Percentiles rank a stretch among this genome's conserved stretches.
Conservation (phyloP, 2,888 invertebrate genomes). For the Drosophila greeni region DNA sequence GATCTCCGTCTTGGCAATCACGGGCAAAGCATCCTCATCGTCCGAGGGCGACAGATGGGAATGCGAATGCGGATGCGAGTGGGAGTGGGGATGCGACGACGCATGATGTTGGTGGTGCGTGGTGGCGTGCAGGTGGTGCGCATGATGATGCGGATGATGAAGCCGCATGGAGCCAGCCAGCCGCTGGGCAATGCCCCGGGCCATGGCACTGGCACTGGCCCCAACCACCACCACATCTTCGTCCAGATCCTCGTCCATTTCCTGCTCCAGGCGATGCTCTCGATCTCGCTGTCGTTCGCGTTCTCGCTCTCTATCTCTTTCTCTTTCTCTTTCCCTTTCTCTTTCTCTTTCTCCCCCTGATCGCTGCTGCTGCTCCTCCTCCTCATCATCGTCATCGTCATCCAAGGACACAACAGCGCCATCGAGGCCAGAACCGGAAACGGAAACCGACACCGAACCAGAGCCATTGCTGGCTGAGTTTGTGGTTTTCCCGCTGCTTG, state of each 20-base stretch:
- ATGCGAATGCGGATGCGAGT: conserved; percentile 8
- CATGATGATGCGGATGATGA: conserved; percentile 7
- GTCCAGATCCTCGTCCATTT: conserved; percentile 46
- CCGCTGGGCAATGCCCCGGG: conserved; percentile 62
- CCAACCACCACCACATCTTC: conserved; percentile 51
- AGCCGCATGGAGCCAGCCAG: conserved; percentile 52
- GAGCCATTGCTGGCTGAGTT: conserved; percentile 55
- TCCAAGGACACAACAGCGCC: conserved; percentile 41
- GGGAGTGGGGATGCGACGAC: conserved; percentile 10
- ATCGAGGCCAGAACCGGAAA: conserved; percentile 1
- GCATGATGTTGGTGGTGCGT: conserved; percentile 10
- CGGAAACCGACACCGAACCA: conserved; percentile 6
- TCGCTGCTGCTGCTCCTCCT: too few relatives aligned
- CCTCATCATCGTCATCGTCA: conserved; percentile 47
- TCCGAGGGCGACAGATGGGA: conserved; percentile 25
- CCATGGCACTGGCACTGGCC: conserved; percentile 50
- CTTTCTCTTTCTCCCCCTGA: conserved; percentile 5
- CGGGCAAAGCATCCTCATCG: conserved; percentile 42
- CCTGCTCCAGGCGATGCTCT: conserved; percentile 25
- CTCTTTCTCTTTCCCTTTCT: neutral
- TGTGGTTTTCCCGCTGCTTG: conserved; percentile 60
- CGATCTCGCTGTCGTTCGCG: conserved; percentile 1
- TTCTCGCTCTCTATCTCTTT: neutral
- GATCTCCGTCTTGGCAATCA: conserved; percentile 68
- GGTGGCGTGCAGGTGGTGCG: conserved; percentile 11